Base-by-base conservation (phyloP, 2,797 vertebrate species). In the Tinamus major region DNA sequence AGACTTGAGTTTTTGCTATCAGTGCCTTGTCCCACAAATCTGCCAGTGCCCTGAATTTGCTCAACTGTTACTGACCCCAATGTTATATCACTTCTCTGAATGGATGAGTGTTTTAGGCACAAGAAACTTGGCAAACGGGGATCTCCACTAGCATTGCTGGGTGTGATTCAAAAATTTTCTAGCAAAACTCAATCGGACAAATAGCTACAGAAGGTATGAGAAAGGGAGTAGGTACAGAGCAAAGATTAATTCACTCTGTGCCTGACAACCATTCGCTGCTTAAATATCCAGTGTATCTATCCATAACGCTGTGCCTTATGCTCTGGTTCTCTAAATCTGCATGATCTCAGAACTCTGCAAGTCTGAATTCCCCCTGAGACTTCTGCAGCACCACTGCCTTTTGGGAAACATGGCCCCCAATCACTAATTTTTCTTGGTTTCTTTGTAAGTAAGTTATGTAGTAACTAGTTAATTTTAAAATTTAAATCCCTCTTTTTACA, bases 391-490 rank as follows among this genome's bases (percentile, higher is more conserved):
- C 8, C 35, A 61, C 4, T 2, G 4, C 29, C 72, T 55, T 85
- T 85, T 49, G 63, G 18, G 27, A 93, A 89, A 76, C 1, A 0
- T 24, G 11, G 6, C 3, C 37, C 8, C 41, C 0, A 0, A 35
- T 55, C 27, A 39, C 79, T 72, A 49, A 42, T 21, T 85, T 29
- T 84, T 80, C 31, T 77, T 5, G 1, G 19, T 48, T 74, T 31
- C 61, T 39, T 42, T 16, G 51, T 41, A 79, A 49, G 51, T 41
- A 79, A 49, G 17, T 8, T 76, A 61, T 15, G 6, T 24, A 85
- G 18, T 35, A 72, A 59, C 9, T 37, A 59, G 26, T 17, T 72
- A 59, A 6, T 67, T 85, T 70, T 56, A 56, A 85, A 86, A 77
- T 20, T 11, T 7, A 79, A 84, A 37, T 0, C 1, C 5, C 6